Evolutionary conservation across 2,113 vertebrate genomes (phyloP).

Genomic region (Butorides virescens): DNA sequence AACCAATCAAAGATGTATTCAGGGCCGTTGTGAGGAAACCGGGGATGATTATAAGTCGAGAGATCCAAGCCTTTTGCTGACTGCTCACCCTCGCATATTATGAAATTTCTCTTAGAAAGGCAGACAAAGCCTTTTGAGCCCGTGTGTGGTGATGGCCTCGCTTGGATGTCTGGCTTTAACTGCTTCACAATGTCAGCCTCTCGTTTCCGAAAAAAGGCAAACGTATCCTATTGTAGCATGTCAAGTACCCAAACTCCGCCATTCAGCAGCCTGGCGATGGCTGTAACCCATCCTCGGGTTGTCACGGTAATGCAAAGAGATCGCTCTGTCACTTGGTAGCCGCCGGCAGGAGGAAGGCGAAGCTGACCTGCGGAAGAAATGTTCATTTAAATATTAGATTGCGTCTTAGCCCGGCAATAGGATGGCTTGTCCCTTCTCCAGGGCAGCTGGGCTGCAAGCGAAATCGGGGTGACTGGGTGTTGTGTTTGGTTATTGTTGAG

Average conservation of each 20-base stretch:
- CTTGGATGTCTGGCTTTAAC: constrained; percentile 64
- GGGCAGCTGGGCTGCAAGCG: not conserved
- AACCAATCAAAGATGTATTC: constrained; percentile 80
- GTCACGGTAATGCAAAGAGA: constrained; percentile 39
- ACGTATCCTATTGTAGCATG: constrained; percentile 53
- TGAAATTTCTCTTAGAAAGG: constrained; percentile 68
- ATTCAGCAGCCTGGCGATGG: constrained; percentile 24
- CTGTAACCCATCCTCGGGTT: constrained; percentile 39
- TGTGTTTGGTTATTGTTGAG: not conserved
- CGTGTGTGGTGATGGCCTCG: constrained; percentile 53
- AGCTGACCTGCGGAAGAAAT: not conserved
- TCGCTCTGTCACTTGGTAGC: not conserved
- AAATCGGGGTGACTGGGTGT: not conserved
- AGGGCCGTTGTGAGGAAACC: constrained; percentile 68
- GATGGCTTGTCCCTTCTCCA: not conserved
- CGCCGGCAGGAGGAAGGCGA: not conserved
- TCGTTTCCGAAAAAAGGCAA: constrained; percentile 53
- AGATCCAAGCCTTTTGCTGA: constrained; percentile 68
- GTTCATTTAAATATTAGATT: constrained; percentile 50
- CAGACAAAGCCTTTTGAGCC: constrained; percentile 70
- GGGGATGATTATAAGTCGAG: constrained; percentile 47
- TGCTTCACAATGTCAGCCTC: constrained; percentile 50
- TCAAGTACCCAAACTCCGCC: constrained; percentile 49
- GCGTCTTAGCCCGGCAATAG: not conserved
- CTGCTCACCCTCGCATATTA: constrained; percentile 66